Conservation (phyloP, 2,888 invertebrate genomes). For the Tiliacea citrago region DNA sequence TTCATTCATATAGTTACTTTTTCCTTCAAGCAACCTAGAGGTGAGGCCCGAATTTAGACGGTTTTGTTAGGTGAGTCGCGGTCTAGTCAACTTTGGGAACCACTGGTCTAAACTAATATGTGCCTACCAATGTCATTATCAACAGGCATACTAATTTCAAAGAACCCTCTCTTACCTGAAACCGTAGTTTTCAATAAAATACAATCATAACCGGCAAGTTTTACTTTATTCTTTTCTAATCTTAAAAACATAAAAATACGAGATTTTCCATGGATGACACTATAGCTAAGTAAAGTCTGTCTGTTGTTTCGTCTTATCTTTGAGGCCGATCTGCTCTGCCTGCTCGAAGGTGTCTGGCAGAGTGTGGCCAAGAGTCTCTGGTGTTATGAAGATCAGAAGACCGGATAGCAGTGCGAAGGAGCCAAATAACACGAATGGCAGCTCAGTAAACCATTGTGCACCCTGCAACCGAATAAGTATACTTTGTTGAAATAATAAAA, state of each 20-base stretch:
- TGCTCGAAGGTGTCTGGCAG: too few relatives aligned
- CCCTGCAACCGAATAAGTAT: conserved; percentile 68
- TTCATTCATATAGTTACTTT: too few relatives aligned
- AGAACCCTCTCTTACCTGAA: not conserved
- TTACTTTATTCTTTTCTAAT: conserved; percentile 17
- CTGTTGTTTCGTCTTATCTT: not conserved
- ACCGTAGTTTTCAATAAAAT: conserved; percentile 21
- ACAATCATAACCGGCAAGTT: not conserved
- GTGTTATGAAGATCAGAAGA: too few relatives aligned
- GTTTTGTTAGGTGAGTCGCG: too few relatives aligned
- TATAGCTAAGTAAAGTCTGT: conserved; percentile 1
- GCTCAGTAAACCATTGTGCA: conserved; percentile 76
- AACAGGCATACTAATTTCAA: not conserved
- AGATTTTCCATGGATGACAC: conserved; percentile 32
- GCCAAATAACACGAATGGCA: conserved; percentile 86
- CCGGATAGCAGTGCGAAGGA: too few relatives aligned
- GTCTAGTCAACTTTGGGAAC: too few relatives aligned
- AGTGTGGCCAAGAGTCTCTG: too few relatives aligned
- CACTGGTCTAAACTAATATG: too few relatives aligned
- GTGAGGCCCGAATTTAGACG: too few relatives aligned
- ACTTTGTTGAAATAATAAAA: not conserved
- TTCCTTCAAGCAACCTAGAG: too few relatives aligned
- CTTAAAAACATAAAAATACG: conserved; percentile 28
- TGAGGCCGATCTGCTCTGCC: too few relatives aligned
- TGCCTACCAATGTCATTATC: too few relatives aligned